Evolutionary conservation across 2,888 invertebrate species (phyloP).

Genomic region (Chaetoderma sp.): DNA sequence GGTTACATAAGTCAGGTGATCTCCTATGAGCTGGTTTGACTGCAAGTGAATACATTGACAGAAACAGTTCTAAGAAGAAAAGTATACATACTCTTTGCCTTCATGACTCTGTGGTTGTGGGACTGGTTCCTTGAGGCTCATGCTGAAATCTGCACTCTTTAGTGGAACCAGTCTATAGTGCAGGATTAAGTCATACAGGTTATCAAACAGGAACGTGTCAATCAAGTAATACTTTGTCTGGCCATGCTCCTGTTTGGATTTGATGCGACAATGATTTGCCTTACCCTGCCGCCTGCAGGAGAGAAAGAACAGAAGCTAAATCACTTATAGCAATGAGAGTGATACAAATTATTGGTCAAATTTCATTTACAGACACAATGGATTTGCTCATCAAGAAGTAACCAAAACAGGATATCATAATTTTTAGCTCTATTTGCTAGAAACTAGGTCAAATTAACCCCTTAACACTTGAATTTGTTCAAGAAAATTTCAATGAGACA

Average conservation of each 20-base stretch:
- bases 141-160: constrained; percentile 89
- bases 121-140: constrained; percentile 88
- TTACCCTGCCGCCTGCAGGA: constrained; percentile 77
- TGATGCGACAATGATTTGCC: constrained; percentile 93
- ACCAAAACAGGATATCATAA: too few relatives aligned
- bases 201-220: constrained; percentile 89
- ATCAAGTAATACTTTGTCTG: constrained; percentile 90
- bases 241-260: constrained; percentile 85
- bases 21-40: too few relatives aligned
- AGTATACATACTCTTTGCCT: constrained; percentile 77
- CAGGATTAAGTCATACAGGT: constrained; percentile 89
- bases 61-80: too few relatives aligned
- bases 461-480: too few relatives aligned
- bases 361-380: background rate
- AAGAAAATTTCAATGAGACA: too few relatives aligned
- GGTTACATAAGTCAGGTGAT: too few relatives aligned
- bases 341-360: background rate
- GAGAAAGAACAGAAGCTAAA: background rate
- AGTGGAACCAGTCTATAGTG: constrained; percentile 89
- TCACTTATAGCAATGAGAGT: background rate
- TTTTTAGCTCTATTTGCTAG: too few relatives aligned
- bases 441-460: too few relatives aligned
- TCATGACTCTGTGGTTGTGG: constrained; percentile 96
- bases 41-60: too few relatives aligned
- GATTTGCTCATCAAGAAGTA: too few relatives aligned